A percentile compares a stretch with the other conserved stretches of the same genome.
Evolutionary conservation across 2,888 invertebrate species (phyloP).

Genomic region (Caenorhabditis japonica): DNA sequence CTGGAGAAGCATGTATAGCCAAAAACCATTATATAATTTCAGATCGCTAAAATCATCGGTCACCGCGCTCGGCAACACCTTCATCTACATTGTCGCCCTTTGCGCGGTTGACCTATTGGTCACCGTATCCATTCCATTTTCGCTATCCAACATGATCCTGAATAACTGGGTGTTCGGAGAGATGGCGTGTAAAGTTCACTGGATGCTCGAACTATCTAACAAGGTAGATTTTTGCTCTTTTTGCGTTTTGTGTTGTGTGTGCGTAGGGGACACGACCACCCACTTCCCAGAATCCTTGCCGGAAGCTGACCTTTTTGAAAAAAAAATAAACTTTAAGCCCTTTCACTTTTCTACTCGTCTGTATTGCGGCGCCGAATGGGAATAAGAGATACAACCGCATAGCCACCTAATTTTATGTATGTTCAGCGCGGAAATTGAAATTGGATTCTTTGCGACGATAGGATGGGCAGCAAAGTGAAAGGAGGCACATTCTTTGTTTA

Average conservation of each 20-base stretch:
- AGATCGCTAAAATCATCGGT: conserved; percentile 68
- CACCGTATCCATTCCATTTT: conserved; percentile 64
- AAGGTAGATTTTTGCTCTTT: conserved; percentile 61
- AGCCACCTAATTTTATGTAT: conserved; percentile 24
- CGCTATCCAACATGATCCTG: conserved; percentile 54
- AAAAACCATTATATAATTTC: too few relatives aligned
- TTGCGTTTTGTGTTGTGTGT: too few relatives aligned
- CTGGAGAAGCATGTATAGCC: too few relatives aligned
- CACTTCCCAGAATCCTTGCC: too few relatives aligned
- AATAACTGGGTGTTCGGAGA: conserved; percentile 68
- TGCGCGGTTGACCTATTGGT: conserved; percentile 66
- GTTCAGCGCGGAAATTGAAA: conserved; percentile 36
- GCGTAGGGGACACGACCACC: too few relatives aligned
- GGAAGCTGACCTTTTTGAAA: too few relatives aligned
- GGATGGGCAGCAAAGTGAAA: conserved; percentile 6
- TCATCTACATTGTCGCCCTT: conserved; percentile 65
- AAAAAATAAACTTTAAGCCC: too few relatives aligned
- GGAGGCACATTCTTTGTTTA: too few relatives aligned
- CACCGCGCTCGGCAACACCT: conserved; percentile 66
- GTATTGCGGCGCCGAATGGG: too few relatives aligned
- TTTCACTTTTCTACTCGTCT: too few relatives aligned
- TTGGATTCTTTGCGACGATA: conserved; percentile 44
- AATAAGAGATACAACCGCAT: too few relatives aligned
- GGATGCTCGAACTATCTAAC: conserved; percentile 63
- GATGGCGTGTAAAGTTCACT: conserved; percentile 64